Evolutionary conservation across 2,797 vertebrate species (phyloP), one percentile per base, ranked within the genome.

Genomic region (Amphiprion clarkii): DNA sequence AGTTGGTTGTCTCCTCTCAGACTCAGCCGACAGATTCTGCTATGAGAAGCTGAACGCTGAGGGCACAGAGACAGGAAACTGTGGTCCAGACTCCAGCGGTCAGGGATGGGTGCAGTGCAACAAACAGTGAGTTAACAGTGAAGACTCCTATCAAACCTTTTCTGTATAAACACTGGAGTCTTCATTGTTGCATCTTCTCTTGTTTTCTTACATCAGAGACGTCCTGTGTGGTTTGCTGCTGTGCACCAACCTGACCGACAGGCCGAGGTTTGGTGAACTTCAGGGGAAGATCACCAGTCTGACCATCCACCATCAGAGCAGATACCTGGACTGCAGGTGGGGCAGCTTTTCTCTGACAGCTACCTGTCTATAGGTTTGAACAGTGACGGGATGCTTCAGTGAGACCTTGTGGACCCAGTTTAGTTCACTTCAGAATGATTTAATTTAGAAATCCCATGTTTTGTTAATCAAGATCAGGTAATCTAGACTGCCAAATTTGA

Each of bases 41-140:
- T 99, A 99, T 1, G 98, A 99, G 89, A 99, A 97, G 85, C 94
- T 99, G 83, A 99, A 99, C 16, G 95, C 96, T 42, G 98, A 99
- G 83, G 98, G 98, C 59, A 98, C 96, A 0, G 97, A 98, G 86
- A 95, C 96, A 61, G 98, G 98, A 27, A 99, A 97, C 95, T 99
- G 98, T 60, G 98, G 98, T 25, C 95, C 92, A 3, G 96, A 96
- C 74, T 17, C 90, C 64, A 83, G 74, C 7, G 96, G 96, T 4
- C 94, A 92, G 13, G 94, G 93, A 89, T 99, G 98, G 98, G 87
- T 97, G 67, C 97, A 96, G 80, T 99, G 98, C 93, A 96, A 94
- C 93, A 99, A 99, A 87, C 98, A 97, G 98, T 99, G 90, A 97
- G 98, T 94, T 17, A 49, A 59, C 53, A 10, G 11, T 21, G 2